Base-by-base conservation (phyloP, 2,113 vertebrate species). In the Hemicordylus capensis region DNA sequence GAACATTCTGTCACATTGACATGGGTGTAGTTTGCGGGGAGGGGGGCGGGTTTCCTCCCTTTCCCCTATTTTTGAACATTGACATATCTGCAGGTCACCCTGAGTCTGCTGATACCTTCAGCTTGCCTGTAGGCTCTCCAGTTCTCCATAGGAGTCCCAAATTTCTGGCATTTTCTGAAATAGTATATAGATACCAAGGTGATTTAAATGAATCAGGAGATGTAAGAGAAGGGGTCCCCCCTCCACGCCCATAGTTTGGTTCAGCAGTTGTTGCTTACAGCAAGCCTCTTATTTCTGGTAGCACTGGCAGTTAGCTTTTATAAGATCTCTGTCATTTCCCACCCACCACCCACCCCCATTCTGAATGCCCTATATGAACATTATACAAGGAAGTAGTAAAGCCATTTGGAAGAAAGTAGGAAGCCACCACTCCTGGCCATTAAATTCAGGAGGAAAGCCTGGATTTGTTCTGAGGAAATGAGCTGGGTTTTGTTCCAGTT, bases 401-500 rank as follows among this genome's bases (percentile, higher is more conserved):
- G 12, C 37, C 58, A 44, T 44, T 44, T 44, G 39, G 26, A 63
- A 39, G 58, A 31, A 78, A 75, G 20, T 19, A 75, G 31, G 46
- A 20, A n/a, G 22, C 8, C 31, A 20, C 46, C 17, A 51, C 10
- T n/a, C 39, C 58, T 63, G 37, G 39, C 26, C 61, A 75, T 85
- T 24, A 83, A 87, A 81, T 84, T 73, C 86, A 90, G 72, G 72
- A 87, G 89, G 24, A 0, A 0, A 58, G 12, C 39, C 72, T 72
- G 59, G 59, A 77, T 87, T 82, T 69, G 54, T 70, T 80, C 31
- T 61, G 70, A 80, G 72, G 72, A 75, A 81, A 85, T 34, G 63
- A 91, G 91, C 63, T 56, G 63, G 26, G 59, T 70, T 39, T 66
- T 61, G 85, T 11, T 4, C 39, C 66, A 83, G 37, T 87, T 87